Percentiles rank a stretch among this genome's conserved stretches.
Evolutionary conservation across 2,888 invertebrate genomes (phyloP).

Genomic region (Lithophane socia): DNA sequence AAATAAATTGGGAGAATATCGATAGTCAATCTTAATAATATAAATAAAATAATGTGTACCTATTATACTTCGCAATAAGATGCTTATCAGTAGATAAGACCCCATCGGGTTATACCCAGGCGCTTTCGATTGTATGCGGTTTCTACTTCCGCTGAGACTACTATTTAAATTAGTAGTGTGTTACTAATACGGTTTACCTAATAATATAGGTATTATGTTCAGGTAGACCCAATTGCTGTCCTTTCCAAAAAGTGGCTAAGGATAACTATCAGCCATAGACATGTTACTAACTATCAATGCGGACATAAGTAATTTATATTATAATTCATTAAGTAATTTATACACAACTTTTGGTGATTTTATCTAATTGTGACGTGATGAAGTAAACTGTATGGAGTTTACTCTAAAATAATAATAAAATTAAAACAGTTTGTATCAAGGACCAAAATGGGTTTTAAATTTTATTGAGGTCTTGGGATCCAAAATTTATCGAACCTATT

Average conservation of each 20-base stretch:
- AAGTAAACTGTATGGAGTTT: background rate
- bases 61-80: conserved; percentile 8
- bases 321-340: too few species aligned
- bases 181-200: too few species aligned
- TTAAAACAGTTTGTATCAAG: background rate
- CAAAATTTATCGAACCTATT: background rate
- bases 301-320: too few species aligned
- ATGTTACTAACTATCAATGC: too few species aligned
- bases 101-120: conserved; percentile 7
- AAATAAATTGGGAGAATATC: too few species aligned
- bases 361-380: background rate
- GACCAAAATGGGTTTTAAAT: background rate
- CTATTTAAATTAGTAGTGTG: background rate
- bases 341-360: background rate
- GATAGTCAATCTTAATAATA: background rate
- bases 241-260: too few species aligned
- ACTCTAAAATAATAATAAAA: background rate
- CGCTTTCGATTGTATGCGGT: conserved; percentile 25
- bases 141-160: background rate
- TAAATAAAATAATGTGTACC: background rate
- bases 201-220: too few species aligned
- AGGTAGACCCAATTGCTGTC: too few species aligned
- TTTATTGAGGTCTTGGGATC: background rate
- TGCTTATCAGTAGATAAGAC: conserved; percentile 23
- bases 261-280: too few species aligned